phyloP scores from a whole-genome alignment of 2,113 vertebrate species.

The Ceyx margarethae region DNA sequence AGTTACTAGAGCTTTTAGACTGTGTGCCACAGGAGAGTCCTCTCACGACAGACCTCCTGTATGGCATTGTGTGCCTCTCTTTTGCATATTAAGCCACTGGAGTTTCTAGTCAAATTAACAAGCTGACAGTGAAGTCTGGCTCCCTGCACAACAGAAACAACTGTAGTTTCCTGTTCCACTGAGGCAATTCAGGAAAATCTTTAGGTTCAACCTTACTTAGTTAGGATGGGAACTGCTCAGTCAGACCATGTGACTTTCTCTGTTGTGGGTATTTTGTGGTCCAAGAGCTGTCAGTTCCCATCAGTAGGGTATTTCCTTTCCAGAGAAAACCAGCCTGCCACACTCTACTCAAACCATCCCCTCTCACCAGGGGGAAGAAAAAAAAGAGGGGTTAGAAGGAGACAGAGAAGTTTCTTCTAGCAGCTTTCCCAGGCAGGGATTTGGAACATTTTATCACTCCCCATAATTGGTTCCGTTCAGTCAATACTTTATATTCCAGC shows the following conservation, averaged over 20 bases:
- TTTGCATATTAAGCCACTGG: neutral
- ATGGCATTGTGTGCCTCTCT: neutral
- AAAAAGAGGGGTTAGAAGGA: neutral
- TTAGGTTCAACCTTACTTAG: neutral
- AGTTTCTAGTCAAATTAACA: neutral
- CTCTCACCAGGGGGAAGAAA: neutral
- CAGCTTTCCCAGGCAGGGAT: neutral
- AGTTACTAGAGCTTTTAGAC: neutral
- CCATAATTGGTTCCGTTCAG: neutral
- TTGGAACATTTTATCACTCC: neutral
- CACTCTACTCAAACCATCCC: neutral
- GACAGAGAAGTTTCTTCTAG: neutral
- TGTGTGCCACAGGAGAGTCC: neutral
- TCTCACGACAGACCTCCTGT: neutral
- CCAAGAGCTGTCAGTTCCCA: neutral
- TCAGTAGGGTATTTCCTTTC: neutral
- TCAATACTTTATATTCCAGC: neutral
- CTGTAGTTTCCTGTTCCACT: neutral
- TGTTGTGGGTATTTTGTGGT: rapidly evolving
- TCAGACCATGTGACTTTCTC: rapidly evolving
- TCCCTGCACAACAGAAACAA: neutral
- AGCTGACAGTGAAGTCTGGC: neutral
- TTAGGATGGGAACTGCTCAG: neutral
- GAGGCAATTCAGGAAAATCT: neutral
- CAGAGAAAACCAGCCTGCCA: neutral